These are phyloP conservation scores for Micromys minutus DNA, from an alignment of 2,113 vertebrate genomes.

Conservation along the genomic window DNA sequence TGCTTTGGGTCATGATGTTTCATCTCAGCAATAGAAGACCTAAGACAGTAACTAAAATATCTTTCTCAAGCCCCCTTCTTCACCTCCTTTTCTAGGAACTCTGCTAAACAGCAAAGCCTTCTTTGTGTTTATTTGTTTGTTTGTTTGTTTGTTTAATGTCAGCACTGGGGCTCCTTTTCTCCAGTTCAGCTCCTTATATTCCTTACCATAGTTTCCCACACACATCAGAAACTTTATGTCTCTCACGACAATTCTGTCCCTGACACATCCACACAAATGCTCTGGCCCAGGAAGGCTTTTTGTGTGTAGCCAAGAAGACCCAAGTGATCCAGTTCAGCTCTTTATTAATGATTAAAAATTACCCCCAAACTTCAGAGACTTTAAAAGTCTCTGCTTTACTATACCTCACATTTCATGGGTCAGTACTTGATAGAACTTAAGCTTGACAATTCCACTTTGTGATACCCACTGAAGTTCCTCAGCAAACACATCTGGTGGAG, in stretches of 20 bases:
- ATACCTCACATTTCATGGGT: not conserved
- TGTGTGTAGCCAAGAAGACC: not conserved
- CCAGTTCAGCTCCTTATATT: not conserved
- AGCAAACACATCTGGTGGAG: not conserved
- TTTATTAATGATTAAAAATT: not conserved
- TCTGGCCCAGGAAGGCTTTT: not conserved
- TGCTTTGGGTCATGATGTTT: not conserved
- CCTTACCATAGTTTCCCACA: not conserved
- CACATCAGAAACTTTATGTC: slow-evolving; percentile 3
- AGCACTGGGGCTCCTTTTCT: not conserved
- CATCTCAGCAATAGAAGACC: not conserved
- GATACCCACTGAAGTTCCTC: not conserved
- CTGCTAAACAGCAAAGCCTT: not conserved
- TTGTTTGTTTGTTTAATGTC: not conserved
- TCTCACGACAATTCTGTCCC: not conserved
- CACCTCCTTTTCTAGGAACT: not conserved
- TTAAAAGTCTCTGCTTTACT: not conserved
- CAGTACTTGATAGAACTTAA: not conserved
- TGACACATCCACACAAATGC: not conserved
- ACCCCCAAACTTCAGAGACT: not conserved
- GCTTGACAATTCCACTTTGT: not conserved
- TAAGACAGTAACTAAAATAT: not conserved
- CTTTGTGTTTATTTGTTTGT: not conserved
- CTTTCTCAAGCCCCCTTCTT: not conserved
- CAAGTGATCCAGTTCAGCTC: not conserved